phyloP scores from a whole-genome alignment of 2,797 vertebrate genomes.

The Sebastes itinus region DNA sequence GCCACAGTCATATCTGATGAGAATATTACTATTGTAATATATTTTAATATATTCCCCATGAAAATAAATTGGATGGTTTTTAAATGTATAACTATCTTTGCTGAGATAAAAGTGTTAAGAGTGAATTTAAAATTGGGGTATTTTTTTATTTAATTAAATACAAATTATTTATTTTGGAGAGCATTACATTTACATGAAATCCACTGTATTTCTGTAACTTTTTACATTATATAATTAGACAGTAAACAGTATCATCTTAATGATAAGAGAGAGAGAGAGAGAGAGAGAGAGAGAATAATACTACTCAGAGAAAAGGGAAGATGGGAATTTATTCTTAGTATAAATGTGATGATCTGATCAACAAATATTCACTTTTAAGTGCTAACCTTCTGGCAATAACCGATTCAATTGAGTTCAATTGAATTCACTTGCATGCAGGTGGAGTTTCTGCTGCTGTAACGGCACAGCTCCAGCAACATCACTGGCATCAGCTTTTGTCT shows the following conservation, averaged over 20 bases:
- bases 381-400: background rate
- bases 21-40: background rate
- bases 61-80: too few relatives aligned
- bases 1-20: background rate
- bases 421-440: background rate
- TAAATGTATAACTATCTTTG: background rate
- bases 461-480: background rate
- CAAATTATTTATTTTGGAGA: background rate
- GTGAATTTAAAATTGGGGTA: background rate
- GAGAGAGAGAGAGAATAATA: too few relatives aligned
- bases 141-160: background rate
- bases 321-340: background rate
- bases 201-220: background rate
- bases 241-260: background rate
- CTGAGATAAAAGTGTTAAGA: background rate
- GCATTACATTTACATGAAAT: background rate
- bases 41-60: background rate
- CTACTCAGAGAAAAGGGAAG: background rate
- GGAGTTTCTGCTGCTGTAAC: background rate
- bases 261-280: too few relatives aligned
- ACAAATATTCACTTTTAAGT: background rate
- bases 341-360: background rate
- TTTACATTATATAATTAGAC: background rate
- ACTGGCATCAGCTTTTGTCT: background rate
- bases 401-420: background rate